Base-by-base conservation (phyloP, 2,888 invertebrate genomes). In the Mimachlamys varia region DNA sequence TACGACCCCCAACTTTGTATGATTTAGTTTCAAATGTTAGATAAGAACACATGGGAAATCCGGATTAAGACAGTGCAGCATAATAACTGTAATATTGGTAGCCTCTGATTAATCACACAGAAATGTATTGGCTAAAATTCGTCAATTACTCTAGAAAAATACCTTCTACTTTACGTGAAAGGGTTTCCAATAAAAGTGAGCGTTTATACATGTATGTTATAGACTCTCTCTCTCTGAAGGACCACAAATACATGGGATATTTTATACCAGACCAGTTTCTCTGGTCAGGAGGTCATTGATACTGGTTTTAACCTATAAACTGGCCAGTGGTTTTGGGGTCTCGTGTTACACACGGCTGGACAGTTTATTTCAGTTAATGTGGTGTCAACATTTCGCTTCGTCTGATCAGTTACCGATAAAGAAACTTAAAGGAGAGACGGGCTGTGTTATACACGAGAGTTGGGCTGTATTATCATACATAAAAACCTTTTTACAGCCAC, bases 351-450 rank as follows among this genome's bases (percentile, higher is more conserved):
- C 76, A 33, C 76, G 76, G 76, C 0, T 76, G 76, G 76, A 76
- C 12, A 33, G 76, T 76, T 15, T 76, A 33, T 76, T 27, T 76
- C 27, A 76, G 27, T 76, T 76, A 33, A 22, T 76, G 27, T 27
- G 33, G 76, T 76, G 76, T 76, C 76, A 76, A 76, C 27, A 76
- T 76, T 33, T 76, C 76, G 27, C 76, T 17, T 76, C 76, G 76
- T 33, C 33, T 27, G 27, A 33, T 76, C 33, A 76, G 22, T 76
- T 33, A 76, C 33, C 27, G 33, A 22, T 19, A 19, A 58, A 22
- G 22, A 19, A 76, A 76, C 7, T 33, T 33, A 33, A 7, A 76
- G 12, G 12, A 10, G 76, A 76, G 33, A 76, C 33, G 76, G 76
- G 76, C 2, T 12, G 13, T 13, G 19, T 12, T 76, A 22, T 76